phyloP scores from a whole-genome alignment of 2,888 invertebrate species.

The Amphipoea oculea region DNA sequence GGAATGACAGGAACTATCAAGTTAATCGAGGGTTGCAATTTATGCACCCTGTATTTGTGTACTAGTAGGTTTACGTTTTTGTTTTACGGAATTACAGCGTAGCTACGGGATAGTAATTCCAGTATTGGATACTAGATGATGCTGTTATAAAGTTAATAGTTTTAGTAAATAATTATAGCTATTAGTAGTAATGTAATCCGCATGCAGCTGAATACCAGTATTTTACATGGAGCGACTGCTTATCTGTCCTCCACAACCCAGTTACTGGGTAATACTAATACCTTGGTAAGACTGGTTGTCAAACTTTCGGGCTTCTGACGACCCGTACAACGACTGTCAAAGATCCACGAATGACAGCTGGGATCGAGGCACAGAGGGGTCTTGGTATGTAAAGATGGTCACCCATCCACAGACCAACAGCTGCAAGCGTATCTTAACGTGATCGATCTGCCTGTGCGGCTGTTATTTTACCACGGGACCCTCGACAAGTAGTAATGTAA shows the following conservation, averaged over 20 bases:
- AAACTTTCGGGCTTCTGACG: too few relatives aligned
- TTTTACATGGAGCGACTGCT: background rate
- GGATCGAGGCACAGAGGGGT: too few relatives aligned
- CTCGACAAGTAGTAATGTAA: too few relatives aligned
- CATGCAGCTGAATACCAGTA: background rate
- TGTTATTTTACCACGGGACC: too few relatives aligned
- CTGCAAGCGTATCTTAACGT: too few relatives aligned
- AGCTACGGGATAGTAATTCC: background rate
- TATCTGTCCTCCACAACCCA: background rate
- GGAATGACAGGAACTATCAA: slow-evolving; percentile 13
- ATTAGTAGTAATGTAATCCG: background rate
- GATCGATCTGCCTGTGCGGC: too few relatives aligned
- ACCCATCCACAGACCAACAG: too few relatives aligned
- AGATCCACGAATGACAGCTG: too few relatives aligned
- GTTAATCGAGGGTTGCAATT: slow-evolving; percentile 40
- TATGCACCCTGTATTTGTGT: slow-evolving; percentile 19
- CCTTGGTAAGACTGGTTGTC: too few relatives aligned
- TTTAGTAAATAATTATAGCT: background rate
- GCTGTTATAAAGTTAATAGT: background rate
- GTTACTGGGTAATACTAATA: background rate
- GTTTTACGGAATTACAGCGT: background rate
- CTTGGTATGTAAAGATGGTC: too few relatives aligned
- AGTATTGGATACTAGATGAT: slow-evolving; percentile 32
- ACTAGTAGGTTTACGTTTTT: background rate
- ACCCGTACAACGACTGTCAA: too few relatives aligned